Conservation (phyloP, 35 echinoderm and acorn worm genomes). For the Heliocidaris tuberculata region DNA sequence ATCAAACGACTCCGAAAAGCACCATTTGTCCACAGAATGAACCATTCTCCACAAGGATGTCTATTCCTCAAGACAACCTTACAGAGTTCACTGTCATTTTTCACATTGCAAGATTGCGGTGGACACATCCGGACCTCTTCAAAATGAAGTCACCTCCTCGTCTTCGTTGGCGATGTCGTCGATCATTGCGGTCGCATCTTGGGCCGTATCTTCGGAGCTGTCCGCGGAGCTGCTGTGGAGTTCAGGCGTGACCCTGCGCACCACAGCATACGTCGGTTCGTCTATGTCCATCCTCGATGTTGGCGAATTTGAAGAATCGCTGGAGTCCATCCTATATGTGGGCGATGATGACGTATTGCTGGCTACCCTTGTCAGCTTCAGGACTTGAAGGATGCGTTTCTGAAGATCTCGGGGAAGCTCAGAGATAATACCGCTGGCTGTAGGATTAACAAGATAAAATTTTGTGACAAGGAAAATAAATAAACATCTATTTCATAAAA, state of each 20-base stretch:
- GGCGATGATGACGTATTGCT: not conserved
- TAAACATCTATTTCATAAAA: too few relatives aligned
- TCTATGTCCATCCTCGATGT: not conserved
- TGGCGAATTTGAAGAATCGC: not conserved
- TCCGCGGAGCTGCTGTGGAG: not conserved
- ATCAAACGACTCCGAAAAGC: not conserved
- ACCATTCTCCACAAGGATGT: not conserved
- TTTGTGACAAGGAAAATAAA: too few relatives aligned
- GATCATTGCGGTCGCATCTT: not conserved
- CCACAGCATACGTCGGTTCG: not conserved
- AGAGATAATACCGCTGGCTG: not conserved
- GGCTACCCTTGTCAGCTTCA: not conserved
- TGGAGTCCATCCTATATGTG: not conserved
- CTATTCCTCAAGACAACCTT: not conserved
- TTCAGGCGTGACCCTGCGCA: not conserved
- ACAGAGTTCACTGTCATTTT: not conserved
- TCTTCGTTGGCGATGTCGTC: not conserved
- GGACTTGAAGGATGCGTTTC: not conserved
- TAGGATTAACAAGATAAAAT: not conserved
- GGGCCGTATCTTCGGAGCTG: not conserved
- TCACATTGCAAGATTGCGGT: not conserved
- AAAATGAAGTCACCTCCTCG: not conserved
- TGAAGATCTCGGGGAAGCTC: not conserved
- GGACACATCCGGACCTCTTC: not conserved
- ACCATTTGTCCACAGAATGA: not conserved